Conservation (phyloP, 1,140 invertebrate genomes). For the Steinernema khuongi region DNA sequence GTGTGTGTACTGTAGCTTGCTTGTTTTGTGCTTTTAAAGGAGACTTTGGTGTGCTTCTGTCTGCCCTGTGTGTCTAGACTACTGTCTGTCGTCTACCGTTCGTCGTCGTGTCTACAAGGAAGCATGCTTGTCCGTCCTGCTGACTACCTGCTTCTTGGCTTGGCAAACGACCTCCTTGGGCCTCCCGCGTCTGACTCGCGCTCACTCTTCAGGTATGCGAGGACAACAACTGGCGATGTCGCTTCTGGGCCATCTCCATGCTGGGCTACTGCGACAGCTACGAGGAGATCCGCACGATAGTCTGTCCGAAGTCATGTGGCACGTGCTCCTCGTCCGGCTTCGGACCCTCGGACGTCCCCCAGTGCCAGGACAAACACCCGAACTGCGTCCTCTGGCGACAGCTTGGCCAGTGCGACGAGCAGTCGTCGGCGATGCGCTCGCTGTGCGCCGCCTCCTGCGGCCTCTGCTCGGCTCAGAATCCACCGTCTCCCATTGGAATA, state of each 20-base stretch:
- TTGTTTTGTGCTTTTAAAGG: slow-evolving; percentile 10
- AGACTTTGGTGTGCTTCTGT: slow-evolving; percentile 9
- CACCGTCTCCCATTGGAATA: background rate
- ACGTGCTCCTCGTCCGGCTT: background rate
- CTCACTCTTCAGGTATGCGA: slow-evolving; percentile 20
- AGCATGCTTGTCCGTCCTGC: slow-evolving; percentile 17
- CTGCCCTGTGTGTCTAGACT: background rate
- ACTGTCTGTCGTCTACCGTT: background rate
- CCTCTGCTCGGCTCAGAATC: background rate
- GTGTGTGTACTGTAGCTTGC: slow-evolving; percentile 17
- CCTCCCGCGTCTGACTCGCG: background rate
- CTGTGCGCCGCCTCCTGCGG: background rate
- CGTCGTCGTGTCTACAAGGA: background rate
- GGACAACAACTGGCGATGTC: slow-evolving; percentile 50
- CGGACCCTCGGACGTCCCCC: background rate
- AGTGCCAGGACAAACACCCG: background rate
- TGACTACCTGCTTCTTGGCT: background rate
- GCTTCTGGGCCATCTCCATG: slow-evolving; percentile 47
- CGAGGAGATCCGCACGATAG: slow-evolving; percentile 40
- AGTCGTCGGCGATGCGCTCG: background rate
- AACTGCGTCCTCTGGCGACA: background rate
- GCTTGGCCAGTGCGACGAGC: background rate
- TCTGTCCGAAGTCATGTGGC: slow-evolving; percentile 58
- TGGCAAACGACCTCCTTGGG: background rate
- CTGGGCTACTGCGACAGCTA: slow-evolving; percentile 46